Percentiles rank a stretch among this genome's conserved stretches.
Evolutionary conservation across 2,113 vertebrate species (phyloP).

Genomic region (Oenanthe melanoleuca): DNA sequence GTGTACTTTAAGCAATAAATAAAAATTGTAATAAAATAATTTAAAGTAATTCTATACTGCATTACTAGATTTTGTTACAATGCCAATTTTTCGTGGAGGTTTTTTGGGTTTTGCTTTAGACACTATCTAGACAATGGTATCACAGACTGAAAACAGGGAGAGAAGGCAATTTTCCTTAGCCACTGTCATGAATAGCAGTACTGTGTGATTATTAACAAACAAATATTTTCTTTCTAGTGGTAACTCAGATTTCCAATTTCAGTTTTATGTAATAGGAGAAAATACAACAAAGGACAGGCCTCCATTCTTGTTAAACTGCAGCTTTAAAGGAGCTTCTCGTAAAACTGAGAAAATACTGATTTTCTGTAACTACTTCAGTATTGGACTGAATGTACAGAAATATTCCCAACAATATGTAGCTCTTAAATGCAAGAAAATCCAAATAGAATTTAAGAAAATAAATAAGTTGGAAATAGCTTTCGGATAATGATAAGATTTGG

Average conservation of each 20-base stretch:
- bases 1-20: not conserved
- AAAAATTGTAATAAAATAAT: not conserved
- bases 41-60: not conserved
- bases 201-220: accelerated
- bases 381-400: not conserved
- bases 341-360: not conserved
- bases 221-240: not conserved
- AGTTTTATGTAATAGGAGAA: not conserved
- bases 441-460: not conserved
- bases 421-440: not conserved
- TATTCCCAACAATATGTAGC: not conserved
- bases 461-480: not conserved
- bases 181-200: not conserved
- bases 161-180: not conserved
- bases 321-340: not conserved
- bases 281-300: not conserved
- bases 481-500: not conserved
- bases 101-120: not conserved
- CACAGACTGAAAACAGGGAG: not conserved
- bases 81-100: not conserved
- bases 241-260: not conserved
- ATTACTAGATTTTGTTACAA: not conserved
- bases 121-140: not conserved
- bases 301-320: not conserved
- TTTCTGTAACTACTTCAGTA: not conserved